Evolutionary conservation across 2,113 vertebrate species (phyloP), one percentile per base, ranked within the genome.

Genomic region (Emydocephalus ijimae): DNA sequence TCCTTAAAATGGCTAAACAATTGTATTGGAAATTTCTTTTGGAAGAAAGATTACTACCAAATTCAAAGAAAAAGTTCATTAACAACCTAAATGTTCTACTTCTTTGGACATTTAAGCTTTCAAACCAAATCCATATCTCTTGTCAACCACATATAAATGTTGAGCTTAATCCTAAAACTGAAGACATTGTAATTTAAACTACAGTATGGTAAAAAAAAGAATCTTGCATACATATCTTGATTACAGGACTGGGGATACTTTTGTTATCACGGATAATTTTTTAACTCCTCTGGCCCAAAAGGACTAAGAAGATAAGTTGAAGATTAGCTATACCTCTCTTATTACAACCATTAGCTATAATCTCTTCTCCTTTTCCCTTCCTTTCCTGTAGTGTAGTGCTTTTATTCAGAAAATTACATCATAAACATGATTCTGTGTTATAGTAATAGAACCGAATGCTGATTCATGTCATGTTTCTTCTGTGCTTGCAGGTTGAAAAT

Each of bases 401-500:
- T 56, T 81, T 87, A 15, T 4, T 43, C 50, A 12, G 8, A 14
- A 45, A 20, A 14, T 85, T 57, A 48, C 34, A 48, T 64, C 21
- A 39, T n/a, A 45, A 29, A 74, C 3, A 3, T 52, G 7, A 12
- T 69, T 89, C 23, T 90, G 5, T 50, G 23, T 59, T 10, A 9
- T 5, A 8, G 0, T 21, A 56, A 15, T 21, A 15, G 21, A 64
- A 89, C n/a, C 20, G 57, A 21, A 50, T 92, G 21, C 2, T 2
- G n/a, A 29, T 59, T 2, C 11, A 2, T 56, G 89, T 34, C 85
- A 93, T 92, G 7, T 34, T 90, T 93, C 87, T 15, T 26, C 93
- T 96, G 92, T 95, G n/a, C 91, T 97, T 97, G 96, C 95, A 99
- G 99, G 97, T 99, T 91, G 99, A 99, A 98, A 99, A 99, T 96